Percentiles rank a stretch among this genome's conserved stretches.
Conservation (phyloP, 2,113 vertebrate genomes). For the Ardeotis arabs region DNA sequence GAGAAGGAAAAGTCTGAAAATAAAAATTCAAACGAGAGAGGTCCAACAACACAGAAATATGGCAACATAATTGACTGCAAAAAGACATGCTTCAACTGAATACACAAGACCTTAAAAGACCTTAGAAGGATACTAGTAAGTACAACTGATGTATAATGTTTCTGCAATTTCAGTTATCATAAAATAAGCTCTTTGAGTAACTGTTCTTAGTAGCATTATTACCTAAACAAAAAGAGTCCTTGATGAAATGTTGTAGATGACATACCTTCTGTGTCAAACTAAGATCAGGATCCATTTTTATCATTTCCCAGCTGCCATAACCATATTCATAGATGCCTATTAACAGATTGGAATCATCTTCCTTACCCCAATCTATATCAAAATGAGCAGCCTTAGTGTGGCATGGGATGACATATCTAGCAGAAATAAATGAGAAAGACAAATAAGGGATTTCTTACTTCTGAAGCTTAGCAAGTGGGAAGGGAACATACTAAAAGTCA, state of each 20-base stretch:
- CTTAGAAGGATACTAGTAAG: neutral
- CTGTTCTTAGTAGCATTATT: neutral
- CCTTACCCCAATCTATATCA: slow-evolving; percentile 97
- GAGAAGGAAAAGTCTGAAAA: neutral
- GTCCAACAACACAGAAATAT: neutral
- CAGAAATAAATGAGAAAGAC: neutral
- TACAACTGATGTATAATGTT: fast-evolving
- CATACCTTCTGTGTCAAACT: slow-evolving; percentile 96
- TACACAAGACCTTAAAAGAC: neutral
- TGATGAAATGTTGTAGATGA: neutral
- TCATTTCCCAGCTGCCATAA: slow-evolving; percentile 99
- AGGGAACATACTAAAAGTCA: neutral
- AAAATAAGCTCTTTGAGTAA: neutral
- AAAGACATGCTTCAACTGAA: neutral
- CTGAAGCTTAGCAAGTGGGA: neutral
- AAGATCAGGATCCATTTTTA: slow-evolving; percentile 99
- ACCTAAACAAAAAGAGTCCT: neutral
- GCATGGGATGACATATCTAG: slow-evolving; percentile 92
- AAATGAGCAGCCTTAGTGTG: slow-evolving; percentile 98
- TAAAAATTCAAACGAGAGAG: neutral
- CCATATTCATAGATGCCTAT: slow-evolving; percentile 98
- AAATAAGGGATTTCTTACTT: neutral
- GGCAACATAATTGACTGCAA: neutral
- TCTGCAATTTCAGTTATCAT: neutral
- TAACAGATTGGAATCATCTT: slow-evolving; percentile 95